Evolutionary conservation across 2,888 invertebrate genomes (phyloP).

Genomic region (Bombylius discolor): DNA sequence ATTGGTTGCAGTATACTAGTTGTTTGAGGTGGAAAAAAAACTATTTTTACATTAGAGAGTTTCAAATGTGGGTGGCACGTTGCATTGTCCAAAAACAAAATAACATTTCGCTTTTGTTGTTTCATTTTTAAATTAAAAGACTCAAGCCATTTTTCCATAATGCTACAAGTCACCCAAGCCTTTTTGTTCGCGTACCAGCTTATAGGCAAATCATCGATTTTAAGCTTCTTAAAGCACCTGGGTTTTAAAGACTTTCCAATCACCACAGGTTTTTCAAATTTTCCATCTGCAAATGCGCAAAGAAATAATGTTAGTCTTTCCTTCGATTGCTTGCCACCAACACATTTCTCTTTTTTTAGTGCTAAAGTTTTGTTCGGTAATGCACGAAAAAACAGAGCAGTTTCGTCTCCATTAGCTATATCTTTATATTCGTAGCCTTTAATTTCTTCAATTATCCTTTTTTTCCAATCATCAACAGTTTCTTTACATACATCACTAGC

Average conservation of each 20-base stretch:
- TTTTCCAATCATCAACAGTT: slow-evolving; percentile 3
- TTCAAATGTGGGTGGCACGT: neutral
- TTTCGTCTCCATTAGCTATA: slow-evolving; percentile 18
- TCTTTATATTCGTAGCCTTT: slow-evolving; percentile 5
- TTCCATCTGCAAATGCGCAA: slow-evolving; percentile 16
- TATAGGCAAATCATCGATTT: neutral
- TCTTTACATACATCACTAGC: slow-evolving; percentile 2
- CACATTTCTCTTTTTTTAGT: too few relatives aligned
- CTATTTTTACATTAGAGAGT: neutral
- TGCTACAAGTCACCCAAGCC: slow-evolving; percentile 1
- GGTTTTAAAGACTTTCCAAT: neutral
- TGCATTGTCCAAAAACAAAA: slow-evolving; percentile 12
- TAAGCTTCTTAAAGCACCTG: neutral
- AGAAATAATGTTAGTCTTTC: slow-evolving; percentile 19
- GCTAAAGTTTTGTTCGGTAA: slow-evolving; percentile 19
- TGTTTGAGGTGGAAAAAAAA: neutral
- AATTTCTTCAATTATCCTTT: neutral
- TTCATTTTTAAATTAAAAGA: slow-evolving; percentile 9
- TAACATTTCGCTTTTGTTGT: slow-evolving; percentile 6
- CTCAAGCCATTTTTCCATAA: neutral
- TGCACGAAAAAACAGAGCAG: slow-evolving; percentile 19
- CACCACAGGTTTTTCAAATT: neutral
- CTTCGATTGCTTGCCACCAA: slow-evolving; percentile 20
- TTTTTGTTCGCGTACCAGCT: slow-evolving; percentile 1
- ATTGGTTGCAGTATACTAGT: slow-evolving; percentile 1